These are phyloP conservation scores for Trypoxylus dichotomus DNA, from an alignment of 1,140 invertebrate species.

Conservation along the genomic window DNA sequence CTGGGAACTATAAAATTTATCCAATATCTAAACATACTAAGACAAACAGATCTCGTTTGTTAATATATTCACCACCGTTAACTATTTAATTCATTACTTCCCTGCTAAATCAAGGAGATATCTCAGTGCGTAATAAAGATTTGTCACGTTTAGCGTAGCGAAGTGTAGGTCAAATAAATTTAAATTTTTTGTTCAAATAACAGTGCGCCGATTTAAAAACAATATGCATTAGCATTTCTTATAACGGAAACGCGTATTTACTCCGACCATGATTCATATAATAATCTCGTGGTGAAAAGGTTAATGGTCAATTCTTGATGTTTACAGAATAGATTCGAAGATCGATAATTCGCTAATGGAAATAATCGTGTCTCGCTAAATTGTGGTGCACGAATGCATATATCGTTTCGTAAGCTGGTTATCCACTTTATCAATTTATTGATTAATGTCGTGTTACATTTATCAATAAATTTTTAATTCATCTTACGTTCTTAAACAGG, in stretches of 20 bases:
- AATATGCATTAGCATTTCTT: background rate
- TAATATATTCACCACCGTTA: background rate
- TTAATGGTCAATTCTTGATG: background rate
- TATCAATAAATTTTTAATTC: too few species aligned
- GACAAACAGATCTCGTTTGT: background rate
- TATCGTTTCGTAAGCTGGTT: too few species aligned
- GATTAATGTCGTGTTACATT: too few species aligned
- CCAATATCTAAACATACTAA: too few species aligned
- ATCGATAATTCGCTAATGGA: background rate
- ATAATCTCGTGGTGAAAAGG: background rate
- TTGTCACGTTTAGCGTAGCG: background rate
- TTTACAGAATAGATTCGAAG: background rate
- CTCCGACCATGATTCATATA: background rate
- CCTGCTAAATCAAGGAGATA: background rate
- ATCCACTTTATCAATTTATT: too few species aligned
- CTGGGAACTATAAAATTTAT: too few species aligned
- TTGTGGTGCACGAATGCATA: too few species aligned
- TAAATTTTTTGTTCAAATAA: background rate
- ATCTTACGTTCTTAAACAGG: too few species aligned
- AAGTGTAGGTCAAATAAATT: background rate
- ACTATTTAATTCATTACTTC: background rate
- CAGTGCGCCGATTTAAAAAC: background rate
- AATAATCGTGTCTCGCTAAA: background rate
- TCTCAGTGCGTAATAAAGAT: background rate
- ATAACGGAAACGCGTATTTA: background rate